Base-by-base conservation (phyloP, 1,140 invertebrate species). In the Aleiodes sp. region DNA sequence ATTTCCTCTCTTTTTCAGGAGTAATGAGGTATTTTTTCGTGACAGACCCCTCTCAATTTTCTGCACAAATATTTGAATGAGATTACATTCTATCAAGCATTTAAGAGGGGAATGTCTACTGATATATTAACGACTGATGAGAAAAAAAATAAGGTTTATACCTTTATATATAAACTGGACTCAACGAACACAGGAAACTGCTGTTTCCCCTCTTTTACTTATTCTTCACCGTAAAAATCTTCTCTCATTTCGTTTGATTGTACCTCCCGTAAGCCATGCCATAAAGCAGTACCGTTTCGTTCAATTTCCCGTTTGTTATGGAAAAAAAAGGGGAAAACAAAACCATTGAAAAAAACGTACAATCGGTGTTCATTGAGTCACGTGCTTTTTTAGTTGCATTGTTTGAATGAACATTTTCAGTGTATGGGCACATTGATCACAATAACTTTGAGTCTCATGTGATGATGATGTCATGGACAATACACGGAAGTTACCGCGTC, bases 391-490 rank as follows among this genome's bases (percentile, higher is more conserved):
- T 61, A 16, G 33, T 16, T 37, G 16, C 21, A 52, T 24, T 21
- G 46, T 12, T 9, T 52, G 46, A 52, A 52, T 52, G 21, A 19
- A 21, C 19, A 21, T 52, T 52, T 6, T 14, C 7, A 16, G 31
- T 61, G 35, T 7, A 33, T 37, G 33, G 21, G 31, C 19, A 61
- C 21, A 31, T 37, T 33, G 14, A 35, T 21, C 29, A 35, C 33
- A 61, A 33, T 61, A 8, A 16, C 8, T 31, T 14, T 9, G 59
- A 61, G n/a, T n/a, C 21, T 16, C 46, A 52, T 52, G 16, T 14
- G 59, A 61, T 61, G 33, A 21, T 61, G 59, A 61, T 61, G 59
- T 61, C 59, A 61, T 61, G 8, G 33, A 37, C 39, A 41, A 41
- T 37, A 61, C 59, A 31, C 59, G 59, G 59, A 61, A 61, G 59